Evolutionary conservation across 2,888 invertebrate genomes (phyloP).

Genomic region (Drosophila monieri): DNA sequence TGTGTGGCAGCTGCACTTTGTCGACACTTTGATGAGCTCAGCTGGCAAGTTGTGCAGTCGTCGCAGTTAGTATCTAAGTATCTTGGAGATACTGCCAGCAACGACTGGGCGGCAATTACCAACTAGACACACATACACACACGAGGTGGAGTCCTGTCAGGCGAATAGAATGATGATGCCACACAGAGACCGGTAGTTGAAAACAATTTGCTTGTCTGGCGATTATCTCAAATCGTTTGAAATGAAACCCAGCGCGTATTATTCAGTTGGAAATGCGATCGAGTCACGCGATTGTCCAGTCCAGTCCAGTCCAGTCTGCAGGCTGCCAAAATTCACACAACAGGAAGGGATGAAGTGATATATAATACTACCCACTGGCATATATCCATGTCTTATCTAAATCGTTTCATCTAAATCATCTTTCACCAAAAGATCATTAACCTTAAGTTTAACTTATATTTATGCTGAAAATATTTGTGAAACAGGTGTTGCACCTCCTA

Average conservation of each 20-base stretch:
- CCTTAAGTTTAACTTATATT: neutral
- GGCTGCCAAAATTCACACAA: conserved; percentile 54
- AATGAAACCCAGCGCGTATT: conserved; percentile 40
- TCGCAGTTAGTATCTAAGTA: conserved; percentile 25
- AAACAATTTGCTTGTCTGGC: conserved; percentile 49
- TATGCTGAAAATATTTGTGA: neutral
- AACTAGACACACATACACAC: conserved; percentile 10
- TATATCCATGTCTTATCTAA: neutral
- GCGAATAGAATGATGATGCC: conserved; percentile 39
- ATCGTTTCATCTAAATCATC: no score
- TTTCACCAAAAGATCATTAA: neutral
- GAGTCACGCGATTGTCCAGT: conserved; percentile 53
- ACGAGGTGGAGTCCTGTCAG: conserved; percentile 25
- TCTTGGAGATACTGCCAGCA: conserved; percentile 43
- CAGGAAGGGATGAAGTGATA: neutral
- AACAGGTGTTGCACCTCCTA: neutral
- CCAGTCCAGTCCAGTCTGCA: conserved; percentile 5
- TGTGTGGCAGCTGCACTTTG: conserved; percentile 59
- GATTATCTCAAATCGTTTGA: conserved; percentile 50
- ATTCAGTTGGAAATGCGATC: conserved; percentile 50
- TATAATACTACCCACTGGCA: neutral
- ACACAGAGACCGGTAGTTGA: conserved; percentile 44
- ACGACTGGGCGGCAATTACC: conserved; percentile 39
- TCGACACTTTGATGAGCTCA: conserved; percentile 70
- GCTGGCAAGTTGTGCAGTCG: conserved; percentile 40